Evolutionary conservation across 2,113 vertebrate species (phyloP).

Genomic region (Myiopsitta monachus): DNA sequence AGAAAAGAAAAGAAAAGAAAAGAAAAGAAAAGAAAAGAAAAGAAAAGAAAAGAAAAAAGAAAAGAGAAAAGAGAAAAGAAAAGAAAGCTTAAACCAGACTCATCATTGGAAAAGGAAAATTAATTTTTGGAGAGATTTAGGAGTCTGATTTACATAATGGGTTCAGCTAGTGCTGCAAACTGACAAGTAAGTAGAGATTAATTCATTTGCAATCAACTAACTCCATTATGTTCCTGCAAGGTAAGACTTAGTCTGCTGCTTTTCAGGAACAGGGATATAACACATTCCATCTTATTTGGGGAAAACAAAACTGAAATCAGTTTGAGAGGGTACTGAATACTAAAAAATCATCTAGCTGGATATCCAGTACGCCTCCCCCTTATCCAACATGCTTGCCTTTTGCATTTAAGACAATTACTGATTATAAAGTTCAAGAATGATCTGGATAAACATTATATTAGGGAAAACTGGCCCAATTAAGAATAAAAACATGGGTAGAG

Average conservation of each 20-base stretch:
- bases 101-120: background rate
- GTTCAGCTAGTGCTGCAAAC: background rate
- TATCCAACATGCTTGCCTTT: background rate
- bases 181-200: background rate
- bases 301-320: background rate
- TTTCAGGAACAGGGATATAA: background rate
- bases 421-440: background rate
- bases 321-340: background rate
- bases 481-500: background rate
- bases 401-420: background rate
- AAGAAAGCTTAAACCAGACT: background rate
- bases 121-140: background rate
- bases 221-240: background rate
- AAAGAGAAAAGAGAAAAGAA: too few relatives aligned
- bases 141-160: background rate
- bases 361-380: background rate
- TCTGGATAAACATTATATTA: background rate
- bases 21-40: background rate
- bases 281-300: background rate
- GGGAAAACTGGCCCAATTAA: background rate
- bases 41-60: too few relatives aligned
- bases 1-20: background rate
- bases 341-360: background rate
- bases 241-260: background rate
- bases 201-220: background rate